A percentile compares a stretch with the other conserved stretches of the same genome.
phyloP scores from a whole-genome alignment of 2,113 vertebrate genomes.

The Petrocephalus microphthalmus region DNA sequence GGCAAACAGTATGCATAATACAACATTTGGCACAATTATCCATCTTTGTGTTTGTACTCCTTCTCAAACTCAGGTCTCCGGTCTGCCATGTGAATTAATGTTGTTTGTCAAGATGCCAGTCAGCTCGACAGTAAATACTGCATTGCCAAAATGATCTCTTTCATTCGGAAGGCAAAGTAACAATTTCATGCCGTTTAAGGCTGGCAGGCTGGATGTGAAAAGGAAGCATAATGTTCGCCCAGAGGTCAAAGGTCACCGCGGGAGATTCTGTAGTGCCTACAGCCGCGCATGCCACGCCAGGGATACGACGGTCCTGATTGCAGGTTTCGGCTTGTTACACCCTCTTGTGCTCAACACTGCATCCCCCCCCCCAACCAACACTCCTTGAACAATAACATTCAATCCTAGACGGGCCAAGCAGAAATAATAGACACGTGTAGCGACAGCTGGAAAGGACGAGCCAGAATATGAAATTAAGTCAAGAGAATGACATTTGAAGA shows the following conservation, averaged over 20 bases:
- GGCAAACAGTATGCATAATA: not conserved
- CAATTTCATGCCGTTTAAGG: conserved; percentile 1
- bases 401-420: not conserved
- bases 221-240: not conserved
- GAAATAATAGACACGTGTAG: not conserved
- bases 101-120: conserved; percentile 16
- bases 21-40: not conserved
- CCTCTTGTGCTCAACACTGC: not conserved
- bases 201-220: not conserved
- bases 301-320: not conserved
- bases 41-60: conserved; percentile 9
- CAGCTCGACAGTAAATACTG: not conserved
- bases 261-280: not conserved
- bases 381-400: not conserved
- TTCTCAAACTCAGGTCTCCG: not conserved
- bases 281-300: not conserved
- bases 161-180: not conserved
- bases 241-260: conserved; percentile 14
- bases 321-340: not conserved
- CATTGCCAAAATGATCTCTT: not conserved
- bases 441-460: not conserved
- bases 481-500: not conserved
- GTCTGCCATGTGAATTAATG: not conserved
- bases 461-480: not conserved
- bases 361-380: not conserved